Base-by-base conservation (phyloP, 2,888 invertebrate species). In the Encarsia formosa region DNA sequence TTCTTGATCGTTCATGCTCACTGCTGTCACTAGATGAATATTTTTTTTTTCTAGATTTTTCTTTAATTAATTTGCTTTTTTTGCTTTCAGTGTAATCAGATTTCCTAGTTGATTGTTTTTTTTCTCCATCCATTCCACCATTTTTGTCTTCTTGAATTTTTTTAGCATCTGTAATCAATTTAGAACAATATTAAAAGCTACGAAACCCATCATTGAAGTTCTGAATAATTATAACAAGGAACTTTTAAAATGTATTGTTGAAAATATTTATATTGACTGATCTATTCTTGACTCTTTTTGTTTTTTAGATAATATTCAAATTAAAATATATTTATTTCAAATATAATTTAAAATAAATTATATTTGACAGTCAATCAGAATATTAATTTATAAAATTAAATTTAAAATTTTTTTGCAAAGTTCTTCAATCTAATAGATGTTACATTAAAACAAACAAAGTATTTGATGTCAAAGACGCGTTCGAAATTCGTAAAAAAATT, bases 111-210 rank as follows among this genome's bases (percentile, higher is more conserved):
- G n/a, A n/a, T n/a, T n/a, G n/a, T n/a, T n/a, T n/a, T n/a, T n/a
- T n/a, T n/a, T n/a, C 44, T 32, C 38, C 49, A 38, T 22, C 40
- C 1, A 19, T 18, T 24, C 79, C 77, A 41, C 73, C 78, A 59
- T 70, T 79, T 63, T 83, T 85, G 65, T 85, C 87, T 62, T 85
- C 81, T 61, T 87, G 84, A 67, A 81, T 89, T 59, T 85, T 84
- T 26, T 79, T 81, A 3, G 82, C 78, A 76, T 89, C 88, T 88
- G 67, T 45, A 77, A 76, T 66, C 44, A 66, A 61, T 63, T 59
- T 34, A 60, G 49, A 52, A 59, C 39, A 62, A 67, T 61, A 66
- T 67, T 65, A 66, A 69, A 67, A 49, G 61, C 64, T 65, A 63
- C 61, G 63, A 59, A 38, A 62, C 55, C 59, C 42, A 56, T 54